These are phyloP conservation scores for Dynastes hyllus DNA, from an alignment of 2,888 invertebrate genomes.

Conservation along the genomic window DNA sequence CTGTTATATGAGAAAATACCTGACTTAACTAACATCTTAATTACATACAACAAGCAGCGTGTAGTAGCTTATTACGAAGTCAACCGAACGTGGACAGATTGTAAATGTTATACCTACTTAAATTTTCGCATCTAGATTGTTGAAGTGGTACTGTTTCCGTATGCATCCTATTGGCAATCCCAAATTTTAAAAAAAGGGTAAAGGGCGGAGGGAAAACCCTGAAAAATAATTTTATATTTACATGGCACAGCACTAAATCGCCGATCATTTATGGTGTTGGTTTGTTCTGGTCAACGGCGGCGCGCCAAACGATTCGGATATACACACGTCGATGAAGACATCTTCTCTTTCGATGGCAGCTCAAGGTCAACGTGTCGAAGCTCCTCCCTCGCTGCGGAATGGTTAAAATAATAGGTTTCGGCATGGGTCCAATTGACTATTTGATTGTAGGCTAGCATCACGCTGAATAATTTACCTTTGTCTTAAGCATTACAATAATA, in stretches of 20 bases:
- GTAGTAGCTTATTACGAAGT: constrained; percentile 8
- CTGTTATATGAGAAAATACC: constrained; percentile 22
- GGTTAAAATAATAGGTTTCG: constrained; percentile 63
- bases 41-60: constrained; percentile 24
- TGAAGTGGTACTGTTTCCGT: not conserved
- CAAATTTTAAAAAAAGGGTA: no score
- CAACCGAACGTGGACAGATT: not conserved
- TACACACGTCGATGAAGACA: constrained; percentile 65
- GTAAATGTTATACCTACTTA: not conserved
- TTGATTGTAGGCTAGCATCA: not conserved
- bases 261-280: constrained; percentile 55
- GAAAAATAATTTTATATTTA: no score
- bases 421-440: constrained; percentile 37
- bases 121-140: constrained; percentile 12
- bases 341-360: constrained; percentile 67
- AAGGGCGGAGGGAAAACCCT: no score
- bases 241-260: constrained; percentile 50
- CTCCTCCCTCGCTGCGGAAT: constrained; percentile 55
- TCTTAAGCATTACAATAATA: not conserved
- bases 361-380: constrained; percentile 65
- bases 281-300: constrained; percentile 54
- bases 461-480: constrained; percentile 25
- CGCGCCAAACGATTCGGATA: constrained; percentile 34
- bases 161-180: constrained; percentile 23
- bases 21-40: constrained; percentile 36